A percentile compares a stretch with the other conserved stretches of the same genome.
Conservation (phyloP, 2,888 invertebrate species). For the Cactoblastis cactorum region DNA sequence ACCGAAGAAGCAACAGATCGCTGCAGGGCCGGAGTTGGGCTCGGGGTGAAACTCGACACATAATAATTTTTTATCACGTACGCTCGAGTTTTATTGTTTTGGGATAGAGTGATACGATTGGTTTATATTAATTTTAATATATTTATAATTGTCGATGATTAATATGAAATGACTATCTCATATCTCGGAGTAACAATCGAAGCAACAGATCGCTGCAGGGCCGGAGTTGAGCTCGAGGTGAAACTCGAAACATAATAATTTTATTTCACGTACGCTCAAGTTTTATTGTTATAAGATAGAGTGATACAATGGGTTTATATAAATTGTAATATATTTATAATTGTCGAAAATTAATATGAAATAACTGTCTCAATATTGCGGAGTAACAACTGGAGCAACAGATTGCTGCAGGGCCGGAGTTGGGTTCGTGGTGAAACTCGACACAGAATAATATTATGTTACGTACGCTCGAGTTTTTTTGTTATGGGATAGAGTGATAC, state of each 20-base stretch:
- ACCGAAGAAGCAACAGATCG: constrained; percentile 20
- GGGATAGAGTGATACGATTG: too few relatives aligned
- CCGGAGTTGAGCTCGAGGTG: neutral
- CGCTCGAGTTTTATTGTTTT: neutral
- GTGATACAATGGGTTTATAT: too few relatives aligned
- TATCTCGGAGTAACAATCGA: constrained; percentile 26
- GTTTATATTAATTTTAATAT: too few relatives aligned
- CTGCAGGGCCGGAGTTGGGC: neutral
- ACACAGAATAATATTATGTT: neutral
- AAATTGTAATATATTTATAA: too few relatives aligned
- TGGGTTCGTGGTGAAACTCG: neutral
- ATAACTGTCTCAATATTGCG: constrained; percentile 43
- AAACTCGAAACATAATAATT: neutral
- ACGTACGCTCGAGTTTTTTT: neutral
- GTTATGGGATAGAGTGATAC: too few relatives aligned
- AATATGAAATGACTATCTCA: constrained; percentile 43
- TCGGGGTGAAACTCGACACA: neutral
- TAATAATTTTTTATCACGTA: neutral
- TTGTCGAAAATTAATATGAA: too few relatives aligned
- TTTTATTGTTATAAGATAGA: too few relatives aligned
- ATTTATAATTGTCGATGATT: too few relatives aligned
- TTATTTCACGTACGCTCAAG: neutral
- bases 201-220: constrained; percentile 17
- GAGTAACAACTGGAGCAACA: constrained; percentile 18
- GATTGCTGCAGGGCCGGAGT: constrained; percentile 9